Percentiles rank a stretch among this genome's conserved stretches.
Evolutionary conservation across 1,140 invertebrate genomes (phyloP).

Genomic region (Atopsyche davidsoni): DNA sequence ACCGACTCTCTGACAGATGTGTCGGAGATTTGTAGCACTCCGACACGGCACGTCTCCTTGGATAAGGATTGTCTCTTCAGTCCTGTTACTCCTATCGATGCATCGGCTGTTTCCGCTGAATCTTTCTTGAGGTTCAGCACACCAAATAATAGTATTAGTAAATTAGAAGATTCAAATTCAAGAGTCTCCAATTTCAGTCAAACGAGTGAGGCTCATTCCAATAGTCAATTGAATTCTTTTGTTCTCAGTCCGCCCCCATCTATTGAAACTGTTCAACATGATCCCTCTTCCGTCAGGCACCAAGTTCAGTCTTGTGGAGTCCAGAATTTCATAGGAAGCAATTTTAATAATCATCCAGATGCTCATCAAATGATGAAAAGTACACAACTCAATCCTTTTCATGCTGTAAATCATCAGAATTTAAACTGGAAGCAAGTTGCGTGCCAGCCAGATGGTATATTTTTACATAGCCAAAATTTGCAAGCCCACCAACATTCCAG

Average conservation of each 20-base stretch:
- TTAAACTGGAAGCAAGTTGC: too few species aligned
- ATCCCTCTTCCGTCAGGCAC: neutral
- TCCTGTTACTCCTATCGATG: slow-evolving; percentile 17
- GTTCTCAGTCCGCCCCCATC: too few species aligned
- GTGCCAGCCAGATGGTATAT: too few species aligned
- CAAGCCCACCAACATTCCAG: too few species aligned
- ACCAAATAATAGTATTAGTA: slow-evolving; percentile 13
- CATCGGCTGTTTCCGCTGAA: neutral
- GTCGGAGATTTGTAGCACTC: slow-evolving; percentile 3
- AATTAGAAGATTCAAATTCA: neutral
- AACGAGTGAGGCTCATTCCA: neutral
- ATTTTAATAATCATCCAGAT: too few species aligned
- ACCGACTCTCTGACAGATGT: neutral
- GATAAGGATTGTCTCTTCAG: slow-evolving; percentile 15
- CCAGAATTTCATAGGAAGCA: neutral
- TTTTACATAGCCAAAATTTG: too few species aligned
- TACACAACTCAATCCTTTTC: too few species aligned
- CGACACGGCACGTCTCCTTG: slow-evolving; percentile 2
- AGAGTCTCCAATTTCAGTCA: too few species aligned
- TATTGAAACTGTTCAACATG: too few species aligned
- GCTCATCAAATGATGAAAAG: too few species aligned
- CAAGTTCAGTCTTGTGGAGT: neutral
- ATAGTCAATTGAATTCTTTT: too few species aligned
- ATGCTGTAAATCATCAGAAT: too few species aligned
- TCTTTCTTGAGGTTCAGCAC: slow-evolving; percentile 13